Base-by-base conservation (phyloP, 2,888 invertebrate species). In the Dicyrtoma fusca region DNA sequence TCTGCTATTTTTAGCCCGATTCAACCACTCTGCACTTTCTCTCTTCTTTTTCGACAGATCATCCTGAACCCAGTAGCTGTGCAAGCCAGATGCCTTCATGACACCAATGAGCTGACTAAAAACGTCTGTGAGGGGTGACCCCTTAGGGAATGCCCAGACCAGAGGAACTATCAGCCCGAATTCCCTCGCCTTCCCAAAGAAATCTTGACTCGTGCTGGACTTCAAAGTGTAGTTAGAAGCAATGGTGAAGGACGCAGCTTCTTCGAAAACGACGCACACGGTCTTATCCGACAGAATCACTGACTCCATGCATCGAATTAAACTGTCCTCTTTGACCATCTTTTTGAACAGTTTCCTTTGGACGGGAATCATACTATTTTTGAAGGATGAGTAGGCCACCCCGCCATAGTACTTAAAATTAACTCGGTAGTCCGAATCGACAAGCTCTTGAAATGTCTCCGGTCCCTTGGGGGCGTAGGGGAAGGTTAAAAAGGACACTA, bases 331-430 rank as follows among this genome's bases (percentile, higher is more conserved):
- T 55, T 72, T 21, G 1, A 53, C 17, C 1, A 74, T 23, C 17
- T 45, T 53, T 1, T 10, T 34, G 44, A 68, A 72, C 2, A 76
- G 45, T 53, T 62, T 51, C 26, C 61, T 45, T 42, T 70, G 72
- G 0, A 55, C 64, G 11, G 76, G 73, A 8, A 66, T 63, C n/a
- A 34, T 47, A 2, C 70, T 63, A 0, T 62, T 62, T 51, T 73
- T 68, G 14, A 76, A 73, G 5, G 68, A 17, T 11, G 14, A 10
- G 25, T 69, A 73, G 1, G 74, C 76, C 13, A 74, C 71, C 2
- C 76, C 76, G 1, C 76, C 76, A 19, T 72, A 72, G 13, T 59
- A 74, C 34, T 69, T 70, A 10, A 76, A 73, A 26, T 62, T 63
- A 3, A 74, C 57, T 8, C 51, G 47, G 26, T 72, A 76, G 1